A percentile compares a stretch with the other conserved stretches of the same genome.
Evolutionary conservation across 2,113 vertebrate genomes (phyloP).

Genomic region (Heterotilapia buettikoferi): DNA sequence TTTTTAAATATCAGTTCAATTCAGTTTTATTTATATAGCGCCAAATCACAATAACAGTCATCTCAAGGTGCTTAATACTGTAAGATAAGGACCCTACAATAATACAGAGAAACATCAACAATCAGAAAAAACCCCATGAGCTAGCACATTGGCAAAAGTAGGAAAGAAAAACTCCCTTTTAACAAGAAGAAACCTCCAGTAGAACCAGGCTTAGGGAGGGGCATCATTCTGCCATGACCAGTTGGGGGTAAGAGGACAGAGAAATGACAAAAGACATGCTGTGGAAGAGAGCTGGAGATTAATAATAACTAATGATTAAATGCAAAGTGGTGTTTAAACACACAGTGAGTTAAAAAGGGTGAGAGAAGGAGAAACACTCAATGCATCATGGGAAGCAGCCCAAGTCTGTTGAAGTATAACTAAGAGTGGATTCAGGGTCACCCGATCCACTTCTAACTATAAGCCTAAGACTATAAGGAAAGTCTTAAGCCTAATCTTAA

Average conservation of each 20-base stretch:
- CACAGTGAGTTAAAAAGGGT: not conserved
- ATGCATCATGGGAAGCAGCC: not conserved
- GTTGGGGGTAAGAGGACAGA: accelerated
- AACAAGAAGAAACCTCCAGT: not conserved
- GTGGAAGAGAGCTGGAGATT: not conserved
- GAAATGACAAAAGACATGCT: not conserved
- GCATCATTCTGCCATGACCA: not conserved
- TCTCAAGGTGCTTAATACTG: not conserved
- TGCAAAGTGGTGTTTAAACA: not conserved
- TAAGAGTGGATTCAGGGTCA: not conserved
- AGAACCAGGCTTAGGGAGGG: not conserved
- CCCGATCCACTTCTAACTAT: not conserved
- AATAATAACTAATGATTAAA: not conserved
- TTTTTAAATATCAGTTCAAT: not conserved
- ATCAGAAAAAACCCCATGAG: accelerated
- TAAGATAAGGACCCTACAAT: not conserved
- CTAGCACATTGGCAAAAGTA: not conserved
- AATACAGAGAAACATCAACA: not conserved
- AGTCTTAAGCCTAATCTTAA: not conserved
- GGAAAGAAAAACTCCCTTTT: not conserved
- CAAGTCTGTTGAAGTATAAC: not conserved
- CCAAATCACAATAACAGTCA: not conserved
- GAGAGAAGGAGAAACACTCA: not conserved
- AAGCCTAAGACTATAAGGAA: not conserved
- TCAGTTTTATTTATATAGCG: not conserved